Conservation (phyloP, 2,113 vertebrate genomes). For the Bubo bubo region DNA sequence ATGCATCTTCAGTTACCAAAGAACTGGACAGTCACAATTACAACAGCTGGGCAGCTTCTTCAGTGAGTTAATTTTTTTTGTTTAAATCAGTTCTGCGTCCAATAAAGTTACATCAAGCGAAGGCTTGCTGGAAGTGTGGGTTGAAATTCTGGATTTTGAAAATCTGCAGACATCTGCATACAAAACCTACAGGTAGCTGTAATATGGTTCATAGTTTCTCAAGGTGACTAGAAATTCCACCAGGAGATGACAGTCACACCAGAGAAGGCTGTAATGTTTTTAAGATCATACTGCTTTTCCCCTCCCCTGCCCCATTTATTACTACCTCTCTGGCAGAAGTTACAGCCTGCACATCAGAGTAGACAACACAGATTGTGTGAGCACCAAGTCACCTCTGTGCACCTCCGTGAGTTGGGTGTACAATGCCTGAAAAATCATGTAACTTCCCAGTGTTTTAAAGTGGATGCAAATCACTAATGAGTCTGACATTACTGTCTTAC, state of each 20-base stretch:
- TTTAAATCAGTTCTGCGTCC: neutral
- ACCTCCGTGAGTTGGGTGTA: neutral
- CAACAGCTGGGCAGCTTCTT: constrained; percentile 91
- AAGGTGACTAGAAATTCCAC: neutral
- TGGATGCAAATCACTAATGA: neutral
- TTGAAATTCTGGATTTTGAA: neutral
- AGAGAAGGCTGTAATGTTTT: neutral
- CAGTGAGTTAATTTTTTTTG: constrained; percentile 77
- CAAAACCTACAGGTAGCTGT: neutral
- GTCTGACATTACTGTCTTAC: neutral
- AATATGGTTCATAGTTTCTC: neutral
- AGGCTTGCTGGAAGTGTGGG: accelerated
- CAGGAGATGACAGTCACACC: neutral
- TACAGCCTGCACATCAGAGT: neutral
- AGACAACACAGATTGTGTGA: neutral
- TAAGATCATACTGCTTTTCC: neutral
- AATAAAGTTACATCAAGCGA: neutral
- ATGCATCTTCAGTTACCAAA: constrained; percentile 77
- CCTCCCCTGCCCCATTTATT: neutral
- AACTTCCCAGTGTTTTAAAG: neutral
- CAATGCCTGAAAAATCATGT: neutral
- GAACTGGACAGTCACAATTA: constrained; percentile 85
- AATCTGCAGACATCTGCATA: neutral
- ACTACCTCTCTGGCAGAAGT: neutral
- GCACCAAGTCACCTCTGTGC: neutral